These are phyloP conservation scores for Brachionus rubens DNA, from an alignment of 1,140 invertebrate species.

Conservation along the genomic window DNA sequence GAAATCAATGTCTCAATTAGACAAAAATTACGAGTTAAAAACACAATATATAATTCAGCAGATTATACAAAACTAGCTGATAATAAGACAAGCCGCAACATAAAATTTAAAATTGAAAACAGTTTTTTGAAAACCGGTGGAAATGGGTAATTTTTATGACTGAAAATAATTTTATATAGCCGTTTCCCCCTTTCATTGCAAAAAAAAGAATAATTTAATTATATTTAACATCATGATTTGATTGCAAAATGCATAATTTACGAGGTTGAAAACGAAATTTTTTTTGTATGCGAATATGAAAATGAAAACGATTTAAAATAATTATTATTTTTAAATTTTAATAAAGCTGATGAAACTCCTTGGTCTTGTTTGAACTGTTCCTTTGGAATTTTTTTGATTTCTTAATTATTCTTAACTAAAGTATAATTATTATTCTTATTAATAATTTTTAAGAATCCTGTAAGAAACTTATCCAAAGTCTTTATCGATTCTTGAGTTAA, in stretches of 20 bases:
- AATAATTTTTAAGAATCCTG: no score
- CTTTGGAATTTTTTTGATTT: no score
- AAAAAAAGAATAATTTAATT: constrained; percentile 14
- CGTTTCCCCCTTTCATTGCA: not conserved
- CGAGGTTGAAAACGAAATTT: not conserved
- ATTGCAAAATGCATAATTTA: constrained; percentile 28
- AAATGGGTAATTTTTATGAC: not conserved
- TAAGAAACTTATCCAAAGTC: no score
- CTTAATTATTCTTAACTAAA: no score
- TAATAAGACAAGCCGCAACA: not conserved
- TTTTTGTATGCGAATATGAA: constrained; percentile 18
- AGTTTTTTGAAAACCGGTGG: not conserved
- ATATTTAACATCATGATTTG: constrained; percentile 4
- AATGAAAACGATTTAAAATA: constrained; percentile 27
- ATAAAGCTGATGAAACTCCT: no score
- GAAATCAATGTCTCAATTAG: not conserved
- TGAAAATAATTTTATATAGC: constrained; percentile 15
- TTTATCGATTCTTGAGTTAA: no score
- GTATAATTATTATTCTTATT: no score
- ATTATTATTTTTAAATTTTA: not conserved
- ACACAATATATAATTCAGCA: constrained; percentile 17
- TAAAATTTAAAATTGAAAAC: constrained; percentile 3
- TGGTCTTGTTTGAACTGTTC: no score
- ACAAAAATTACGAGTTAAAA: constrained; percentile 20
- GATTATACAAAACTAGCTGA: not conserved